These are phyloP conservation scores for Phymatocera aterrima DNA, from an alignment of 2,888 invertebrate genomes.

Conservation along the genomic window DNA sequence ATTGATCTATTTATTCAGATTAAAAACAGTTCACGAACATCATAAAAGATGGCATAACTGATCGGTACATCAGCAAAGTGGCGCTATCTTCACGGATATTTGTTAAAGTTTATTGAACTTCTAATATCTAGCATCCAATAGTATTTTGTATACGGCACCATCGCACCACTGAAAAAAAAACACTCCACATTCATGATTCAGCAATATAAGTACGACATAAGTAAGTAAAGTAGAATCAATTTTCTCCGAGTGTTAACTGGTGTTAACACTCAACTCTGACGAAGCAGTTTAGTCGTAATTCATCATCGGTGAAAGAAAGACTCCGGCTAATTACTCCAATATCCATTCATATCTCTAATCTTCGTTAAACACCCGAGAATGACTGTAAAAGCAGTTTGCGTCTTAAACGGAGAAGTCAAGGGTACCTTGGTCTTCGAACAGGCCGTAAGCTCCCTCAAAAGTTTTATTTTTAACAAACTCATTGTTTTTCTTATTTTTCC, in stretches of 20 bases:
- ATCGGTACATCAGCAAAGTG: background rate
- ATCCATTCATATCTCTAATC: background rate
- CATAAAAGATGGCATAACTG: background rate
- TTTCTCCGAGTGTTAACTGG: too few relatives aligned
- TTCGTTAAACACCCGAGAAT: conserved; percentile 62
- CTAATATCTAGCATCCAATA: background rate
- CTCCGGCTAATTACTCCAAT: background rate
- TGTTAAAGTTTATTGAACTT: too few relatives aligned
- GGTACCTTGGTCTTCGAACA: conserved; percentile 91
- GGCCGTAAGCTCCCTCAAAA: conserved; percentile 76
- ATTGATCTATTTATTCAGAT: background rate
- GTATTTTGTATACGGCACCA: conserved; percentile 33
- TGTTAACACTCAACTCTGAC: too few relatives aligned
- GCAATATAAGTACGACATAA: background rate
- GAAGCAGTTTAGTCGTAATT: background rate
- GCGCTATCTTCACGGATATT: background rate
- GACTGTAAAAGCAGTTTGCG: conserved; percentile 88
- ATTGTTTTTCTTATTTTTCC: too few relatives aligned
- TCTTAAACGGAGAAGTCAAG: conserved; percentile 89
- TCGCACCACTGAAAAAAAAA: too few relatives aligned
- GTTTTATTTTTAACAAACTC: background rate
- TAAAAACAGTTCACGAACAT: background rate
- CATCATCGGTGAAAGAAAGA: background rate
- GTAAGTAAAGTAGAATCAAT: background rate
- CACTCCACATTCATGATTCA: conserved; percentile 40